These are phyloP conservation scores for Cenopis cana DNA, from an alignment of 2,888 invertebrate species.

Conservation along the genomic window DNA sequence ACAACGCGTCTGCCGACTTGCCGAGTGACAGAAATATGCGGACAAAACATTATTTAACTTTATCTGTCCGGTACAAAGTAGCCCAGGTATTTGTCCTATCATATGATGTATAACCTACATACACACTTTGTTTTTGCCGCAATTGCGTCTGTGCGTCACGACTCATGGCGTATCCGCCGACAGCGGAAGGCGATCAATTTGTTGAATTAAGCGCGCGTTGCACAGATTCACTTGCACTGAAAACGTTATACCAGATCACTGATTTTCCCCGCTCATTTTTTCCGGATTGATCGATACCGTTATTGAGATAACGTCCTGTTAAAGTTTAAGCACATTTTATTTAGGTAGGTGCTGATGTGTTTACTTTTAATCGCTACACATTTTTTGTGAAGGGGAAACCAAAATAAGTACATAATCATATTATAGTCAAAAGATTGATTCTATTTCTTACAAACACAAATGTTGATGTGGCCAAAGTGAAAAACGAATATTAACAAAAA, in stretches of 20 bases:
- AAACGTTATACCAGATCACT: constrained; percentile 18
- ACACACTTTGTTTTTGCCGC: constrained; percentile 36
- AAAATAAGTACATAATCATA: too few species aligned
- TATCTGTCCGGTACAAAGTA: background rate
- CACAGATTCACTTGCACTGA: constrained; percentile 44
- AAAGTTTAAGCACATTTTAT: background rate
- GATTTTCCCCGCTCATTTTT: background rate
- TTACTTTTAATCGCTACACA: too few species aligned
- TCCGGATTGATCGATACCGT: background rate
- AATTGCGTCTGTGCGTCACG: constrained; percentile 33
- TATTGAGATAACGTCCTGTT: background rate
- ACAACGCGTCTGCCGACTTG: background rate
- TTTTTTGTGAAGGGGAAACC: too few species aligned
- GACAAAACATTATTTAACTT: background rate
- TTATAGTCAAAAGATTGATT: too few species aligned
- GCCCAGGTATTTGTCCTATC: constrained; percentile 12
- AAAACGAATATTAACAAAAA: background rate
- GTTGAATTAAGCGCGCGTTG: constrained; percentile 45
- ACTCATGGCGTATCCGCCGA: constrained; percentile 20
- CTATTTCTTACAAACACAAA: background rate
- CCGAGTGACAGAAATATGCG: background rate
- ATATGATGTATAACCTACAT: constrained; percentile 25
- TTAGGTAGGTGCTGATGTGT: too few species aligned
- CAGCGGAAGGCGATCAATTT: constrained; percentile 46
- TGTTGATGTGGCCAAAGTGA: background rate